Conservation (phyloP, 2,888 invertebrate genomes). For the Agriopis leucophaearia region DNA sequence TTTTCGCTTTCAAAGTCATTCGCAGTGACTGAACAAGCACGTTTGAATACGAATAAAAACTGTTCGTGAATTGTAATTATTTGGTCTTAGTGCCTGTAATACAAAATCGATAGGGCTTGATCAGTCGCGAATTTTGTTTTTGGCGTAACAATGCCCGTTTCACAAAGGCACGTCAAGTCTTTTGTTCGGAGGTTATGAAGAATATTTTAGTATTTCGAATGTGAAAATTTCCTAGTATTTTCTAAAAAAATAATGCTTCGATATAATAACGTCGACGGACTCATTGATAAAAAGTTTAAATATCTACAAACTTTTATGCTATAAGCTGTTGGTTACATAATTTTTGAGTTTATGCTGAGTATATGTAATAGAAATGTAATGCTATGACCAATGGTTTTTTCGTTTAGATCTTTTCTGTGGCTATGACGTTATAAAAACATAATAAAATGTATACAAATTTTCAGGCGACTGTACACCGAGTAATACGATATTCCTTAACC, state of each 20-base stretch:
- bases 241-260: not conserved
- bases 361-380: too few species aligned
- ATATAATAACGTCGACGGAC: too few species aligned
- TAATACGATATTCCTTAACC: too few species aligned
- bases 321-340: too few species aligned
- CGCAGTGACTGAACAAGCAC: not conserved
- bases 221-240: not conserved
- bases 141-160: conserved; percentile 25
- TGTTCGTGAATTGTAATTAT: conserved; percentile 16
- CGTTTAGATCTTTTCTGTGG: too few species aligned
- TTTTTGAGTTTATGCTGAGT: too few species aligned
- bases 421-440: too few species aligned
- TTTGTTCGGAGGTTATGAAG: conserved; percentile 16
- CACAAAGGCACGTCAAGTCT: conserved; percentile 19
- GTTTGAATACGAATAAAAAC: conserved; percentile 13
- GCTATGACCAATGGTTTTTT: too few species aligned
- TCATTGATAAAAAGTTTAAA: too few species aligned
- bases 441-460: too few species aligned
- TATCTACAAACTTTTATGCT: too few species aligned
- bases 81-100: conserved; percentile 50
- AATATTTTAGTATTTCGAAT: conserved; percentile 4
- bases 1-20: conserved; percentile 8
- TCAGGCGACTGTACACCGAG: too few species aligned
- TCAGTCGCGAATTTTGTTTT: conserved; percentile 54
- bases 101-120: conserved; percentile 73